Base-by-base conservation (phyloP, 2,113 vertebrate species). In the Stigmatopora argus region DNA sequence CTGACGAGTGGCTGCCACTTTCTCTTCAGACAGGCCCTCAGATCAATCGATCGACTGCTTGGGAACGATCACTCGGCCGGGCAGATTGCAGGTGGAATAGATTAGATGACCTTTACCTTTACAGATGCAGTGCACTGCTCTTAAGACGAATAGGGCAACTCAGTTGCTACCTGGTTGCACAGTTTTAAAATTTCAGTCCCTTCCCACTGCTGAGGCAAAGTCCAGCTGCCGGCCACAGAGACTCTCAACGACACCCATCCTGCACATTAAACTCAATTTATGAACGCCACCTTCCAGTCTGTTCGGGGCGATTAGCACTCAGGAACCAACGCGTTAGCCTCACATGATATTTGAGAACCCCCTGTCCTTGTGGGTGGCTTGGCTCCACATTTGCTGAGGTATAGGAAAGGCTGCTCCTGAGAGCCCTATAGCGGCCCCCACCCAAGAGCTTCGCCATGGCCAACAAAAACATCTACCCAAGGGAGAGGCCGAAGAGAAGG, bases 381-480 rank as follows among this genome's bases (percentile, higher is more conserved):
- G 65, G 81, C 76, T 86, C 80, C 72, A 71, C 69, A 68, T 83
- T 80, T 85, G 72, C 82, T 79, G 73, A 75, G 85, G 73, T 77
- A 44, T 69, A 78, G 82, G 78, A 79, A 75, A 63, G 84, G 70
- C 73, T 75, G 35, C 70, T 83, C 49, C 70, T 60, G 53, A 52
- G 70, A 79, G 77, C 67, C 77, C 74, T 70, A 70, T 44, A 78
- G 79, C 70, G 69, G 79, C 78, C 75, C 80, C 81, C 81, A 86
- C 86, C 88, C 88, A 78, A 86, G 85, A 79, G 74, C 80, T 70
- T 72, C 82, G 83, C 85, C 81, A 81, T 72, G 72, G 83, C 88
- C 85, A 89, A 89, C 85, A 87, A 85, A 85, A 89, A 89, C 79
- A 89, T 77, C 19, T 45, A 61, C 86, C 82, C 86, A 82, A 74